Conservation (phyloP, 2,113 vertebrate genomes). For the Cyrtonyx montezumae region DNA sequence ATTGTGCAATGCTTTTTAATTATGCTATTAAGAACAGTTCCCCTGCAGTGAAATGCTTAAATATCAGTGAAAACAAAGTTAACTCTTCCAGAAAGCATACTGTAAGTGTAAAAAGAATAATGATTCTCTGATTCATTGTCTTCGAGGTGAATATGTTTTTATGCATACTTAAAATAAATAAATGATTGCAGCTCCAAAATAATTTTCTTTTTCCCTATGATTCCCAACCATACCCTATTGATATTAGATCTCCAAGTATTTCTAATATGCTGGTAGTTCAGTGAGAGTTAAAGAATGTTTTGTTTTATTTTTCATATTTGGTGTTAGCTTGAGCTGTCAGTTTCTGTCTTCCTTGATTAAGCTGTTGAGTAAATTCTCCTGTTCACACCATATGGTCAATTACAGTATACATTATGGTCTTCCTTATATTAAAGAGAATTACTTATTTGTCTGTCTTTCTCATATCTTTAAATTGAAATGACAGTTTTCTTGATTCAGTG, state of each 20-base stretch:
- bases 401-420: not conserved
- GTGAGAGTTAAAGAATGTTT: not conserved
- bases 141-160: not conserved
- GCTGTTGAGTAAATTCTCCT: not conserved
- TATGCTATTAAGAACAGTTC: not conserved
- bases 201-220: not conserved
- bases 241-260: not conserved
- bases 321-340: not conserved
- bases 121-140: not conserved
- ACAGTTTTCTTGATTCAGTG: not conserved
- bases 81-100: not conserved
- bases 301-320: not conserved
- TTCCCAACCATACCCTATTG: not conserved
- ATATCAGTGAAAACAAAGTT: not conserved
- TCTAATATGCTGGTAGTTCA: not conserved
- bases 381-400: not conserved
- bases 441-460: not conserved
- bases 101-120: not conserved
- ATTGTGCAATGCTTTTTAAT: not conserved
- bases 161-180: not conserved
- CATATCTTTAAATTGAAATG: not conserved
- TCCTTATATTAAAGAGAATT: not conserved
- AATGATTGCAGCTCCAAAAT: not conserved
- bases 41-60: not conserved
- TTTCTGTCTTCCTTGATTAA: not conserved